A percentile compares a stretch with the other conserved stretches of the same genome.
Evolutionary conservation across 1,140 invertebrate genomes (phyloP).

Genomic region (Onthophagus taurus): DNA sequence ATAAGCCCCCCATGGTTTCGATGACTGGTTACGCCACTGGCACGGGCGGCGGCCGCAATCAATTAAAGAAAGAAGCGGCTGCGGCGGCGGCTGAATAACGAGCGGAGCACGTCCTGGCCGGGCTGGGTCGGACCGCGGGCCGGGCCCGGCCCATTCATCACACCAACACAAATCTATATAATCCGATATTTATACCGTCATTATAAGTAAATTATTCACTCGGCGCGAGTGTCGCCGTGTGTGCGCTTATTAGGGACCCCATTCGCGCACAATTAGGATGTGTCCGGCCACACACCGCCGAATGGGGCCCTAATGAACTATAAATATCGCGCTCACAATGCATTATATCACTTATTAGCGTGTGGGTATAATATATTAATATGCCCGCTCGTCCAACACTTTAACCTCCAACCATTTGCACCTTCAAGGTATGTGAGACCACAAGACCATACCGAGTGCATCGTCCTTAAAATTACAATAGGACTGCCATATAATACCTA

Average conservation of each 20-base stretch:
- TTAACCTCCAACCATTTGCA: too few species aligned
- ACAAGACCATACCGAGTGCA: too few species aligned
- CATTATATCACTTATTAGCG: slow-evolving; percentile 34
- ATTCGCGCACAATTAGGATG: slow-evolving; percentile 36
- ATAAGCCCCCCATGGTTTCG: too few species aligned
- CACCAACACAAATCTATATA: slow-evolving; percentile 37
- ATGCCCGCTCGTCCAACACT: too few species aligned
- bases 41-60: too few species aligned
- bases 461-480: too few species aligned
- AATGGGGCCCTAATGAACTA: slow-evolving; percentile 34
- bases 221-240: slow-evolving; percentile 24
- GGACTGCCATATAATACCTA: too few species aligned
- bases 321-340: slow-evolving; percentile 34
- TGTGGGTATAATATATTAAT: slow-evolving; percentile 34
- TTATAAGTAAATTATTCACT: slow-evolving; percentile 38
- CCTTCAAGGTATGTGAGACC: too few species aligned
- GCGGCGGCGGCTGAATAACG: slow-evolving; percentile 4
- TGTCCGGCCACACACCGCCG: slow-evolving; percentile 33
- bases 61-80: slow-evolving; percentile 6
- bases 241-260: slow-evolving; percentile 33
- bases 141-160: slow-evolving; percentile 29
- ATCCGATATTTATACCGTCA: slow-evolving; percentile 37
- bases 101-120: background rate
- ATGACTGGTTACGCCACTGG: too few species aligned
- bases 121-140: slow-evolving; percentile 1